Percentiles rank a stretch among this genome's conserved stretches.
phyloP scores from a whole-genome alignment of 1,140 invertebrate genomes.

The Cotesia glomerata region DNA sequence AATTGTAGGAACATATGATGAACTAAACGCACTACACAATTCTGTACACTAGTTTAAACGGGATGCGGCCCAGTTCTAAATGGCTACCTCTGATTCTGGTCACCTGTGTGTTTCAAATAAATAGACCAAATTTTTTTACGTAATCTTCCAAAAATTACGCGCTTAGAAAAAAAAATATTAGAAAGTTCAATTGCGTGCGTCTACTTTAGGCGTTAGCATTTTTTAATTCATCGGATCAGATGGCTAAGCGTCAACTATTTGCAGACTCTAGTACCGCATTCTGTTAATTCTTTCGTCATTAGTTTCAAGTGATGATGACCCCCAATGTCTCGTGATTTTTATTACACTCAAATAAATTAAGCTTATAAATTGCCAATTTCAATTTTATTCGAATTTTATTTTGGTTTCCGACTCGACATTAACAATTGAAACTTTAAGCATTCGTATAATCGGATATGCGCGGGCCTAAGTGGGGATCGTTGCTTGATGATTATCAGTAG shows the following conservation, averaged over 20 bases:
- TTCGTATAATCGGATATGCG: conserved; percentile 26
- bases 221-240: background rate
- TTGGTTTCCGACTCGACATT: background rate
- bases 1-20: conserved; percentile 46
- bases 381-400: too few relatives aligned
- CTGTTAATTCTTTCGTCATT: conserved; percentile 6
- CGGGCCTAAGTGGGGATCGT: background rate
- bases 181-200: background rate
- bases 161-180: background rate
- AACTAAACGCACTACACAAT: conserved; percentile 38
- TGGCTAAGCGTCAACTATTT: conserved; percentile 39
- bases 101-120: background rate
- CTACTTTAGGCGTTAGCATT: background rate
- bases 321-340: background rate
- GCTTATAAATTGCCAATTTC: background rate
- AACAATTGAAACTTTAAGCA: conserved; percentile 15
- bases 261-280: conserved; percentile 29
- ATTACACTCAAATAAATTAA: background rate
- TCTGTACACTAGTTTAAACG: conserved; percentile 42
- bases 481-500: conserved; percentile 16
- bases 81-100: conserved; percentile 14
- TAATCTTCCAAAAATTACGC: conserved; percentile 15
- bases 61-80: conserved; percentile 47
- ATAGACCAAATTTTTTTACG: too few relatives aligned
- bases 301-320: too few relatives aligned